Evolutionary conservation across 2,888 invertebrate species (phyloP), one percentile per base, ranked within the genome.

Genomic region (Arge pagana): DNA sequence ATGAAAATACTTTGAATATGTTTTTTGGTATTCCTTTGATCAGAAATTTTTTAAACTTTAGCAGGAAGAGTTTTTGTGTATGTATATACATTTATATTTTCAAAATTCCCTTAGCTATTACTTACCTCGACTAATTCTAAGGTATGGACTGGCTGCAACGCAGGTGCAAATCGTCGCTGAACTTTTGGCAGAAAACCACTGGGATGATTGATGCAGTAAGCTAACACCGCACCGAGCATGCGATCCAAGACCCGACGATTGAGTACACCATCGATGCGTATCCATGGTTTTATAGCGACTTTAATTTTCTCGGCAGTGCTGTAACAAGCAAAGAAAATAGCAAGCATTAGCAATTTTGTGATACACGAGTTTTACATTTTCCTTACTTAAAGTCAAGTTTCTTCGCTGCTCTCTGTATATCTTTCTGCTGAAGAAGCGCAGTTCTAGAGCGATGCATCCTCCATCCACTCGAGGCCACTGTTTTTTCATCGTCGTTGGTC

Each of bases 261-360:
- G 7, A 91, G 66, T 0, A 82, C 79, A 2, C 90, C 90, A 73
- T 90, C 87, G 1, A 90, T 81, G 55, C 85, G 81, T 50, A 87
- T 83, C 92, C 92, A 92, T 0, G 90, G 89, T 53, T 83, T 79
- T 42, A 84, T 74, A 5, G 77, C 72, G 3, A 81, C 76, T 45
- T 70, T 69, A 21, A 73, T 67, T 51, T 72, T 69, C 58, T 74
- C 72, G 3, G 70, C 67, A 16, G 67, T 66, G 15, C 76, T 76
- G 42, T 45, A n/a, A n/a, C n/a, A n/a, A n/a, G n/a, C n/a, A 66
- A 65, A 42, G 48, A 7, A 18, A 53, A 39, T 43, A 10, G 21
- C 33, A 7, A 11, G 7, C 21, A 50, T 31, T 18, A n/a, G 30
- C 18, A 4, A 21, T n/a, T n/a, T n/a, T n/a, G 21, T 10, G 39